Conservation (phyloP, 2,797 vertebrate genomes). For the Fringilla coelebs region DNA sequence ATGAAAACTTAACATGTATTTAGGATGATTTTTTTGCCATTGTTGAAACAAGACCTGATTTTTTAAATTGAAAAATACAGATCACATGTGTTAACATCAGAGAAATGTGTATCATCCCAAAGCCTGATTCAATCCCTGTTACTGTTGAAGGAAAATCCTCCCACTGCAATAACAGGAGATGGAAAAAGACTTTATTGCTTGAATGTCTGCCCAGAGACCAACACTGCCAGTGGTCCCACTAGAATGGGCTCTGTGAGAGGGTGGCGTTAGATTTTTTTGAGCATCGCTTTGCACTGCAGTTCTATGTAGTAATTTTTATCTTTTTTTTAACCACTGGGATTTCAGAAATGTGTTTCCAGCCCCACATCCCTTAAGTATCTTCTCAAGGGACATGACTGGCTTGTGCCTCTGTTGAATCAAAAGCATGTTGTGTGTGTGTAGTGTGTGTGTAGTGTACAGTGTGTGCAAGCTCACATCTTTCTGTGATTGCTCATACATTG, state of each 20-base stretch:
- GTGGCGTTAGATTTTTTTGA: neutral
- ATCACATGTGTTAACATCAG: neutral
- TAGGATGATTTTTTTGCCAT: neutral
- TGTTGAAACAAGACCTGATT: neutral
- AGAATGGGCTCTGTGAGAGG: neutral
- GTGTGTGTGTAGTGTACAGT: neutral
- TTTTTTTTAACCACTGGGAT: slow-evolving; percentile 32
- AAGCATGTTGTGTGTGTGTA: neutral
- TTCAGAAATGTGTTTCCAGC: slow-evolving; percentile 1
- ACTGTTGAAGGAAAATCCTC: neutral
- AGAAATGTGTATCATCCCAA: neutral
- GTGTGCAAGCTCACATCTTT: slow-evolving; percentile 35
- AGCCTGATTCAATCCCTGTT: neutral
- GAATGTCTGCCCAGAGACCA: neutral
- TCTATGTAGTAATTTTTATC: neutral
- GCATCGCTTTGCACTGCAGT: neutral
- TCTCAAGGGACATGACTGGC: neutral
- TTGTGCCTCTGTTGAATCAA: slow-evolving; percentile 29
- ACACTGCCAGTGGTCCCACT: neutral
- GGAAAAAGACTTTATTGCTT: neutral
- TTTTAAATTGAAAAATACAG: neutral
- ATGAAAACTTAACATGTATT: neutral
- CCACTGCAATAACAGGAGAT: neutral
- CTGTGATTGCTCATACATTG: slow-evolving; percentile 26
- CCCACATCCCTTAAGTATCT: neutral